Percentiles rank a stretch among this genome's conserved stretches.
phyloP scores from a whole-genome alignment of 1,140 invertebrate species.

The Euwallacea similis region DNA sequence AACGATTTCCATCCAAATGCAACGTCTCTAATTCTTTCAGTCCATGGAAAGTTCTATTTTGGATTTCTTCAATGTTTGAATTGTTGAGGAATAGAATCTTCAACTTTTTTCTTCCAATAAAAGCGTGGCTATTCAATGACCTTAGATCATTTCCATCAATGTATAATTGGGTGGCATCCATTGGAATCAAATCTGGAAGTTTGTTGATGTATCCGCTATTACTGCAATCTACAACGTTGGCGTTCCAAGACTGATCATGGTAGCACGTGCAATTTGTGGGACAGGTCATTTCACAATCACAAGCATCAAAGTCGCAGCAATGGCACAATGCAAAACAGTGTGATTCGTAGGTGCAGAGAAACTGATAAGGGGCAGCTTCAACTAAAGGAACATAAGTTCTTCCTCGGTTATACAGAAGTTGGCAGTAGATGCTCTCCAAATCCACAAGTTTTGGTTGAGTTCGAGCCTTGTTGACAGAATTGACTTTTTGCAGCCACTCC shows the following conservation, averaged over 20 bases:
- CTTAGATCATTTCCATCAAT: constrained; percentile 85
- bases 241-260: constrained; percentile 89
- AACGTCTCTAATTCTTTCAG: constrained; percentile 78
- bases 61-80: constrained; percentile 81
- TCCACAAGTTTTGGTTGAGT: constrained; percentile 87
- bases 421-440: constrained; percentile 84
- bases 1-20: constrained; percentile 59
- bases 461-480: constrained; percentile 71
- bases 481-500: constrained; percentile 83
- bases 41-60: constrained; percentile 89
- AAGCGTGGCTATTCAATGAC: constrained; percentile 78
- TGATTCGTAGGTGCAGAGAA: constrained; percentile 87
- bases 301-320: constrained; percentile 92
- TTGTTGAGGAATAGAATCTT: constrained; percentile 82
- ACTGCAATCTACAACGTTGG: constrained; percentile 90
- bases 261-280: constrained; percentile 89
- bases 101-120: constrained; percentile 86
- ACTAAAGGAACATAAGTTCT: constrained; percentile 77
- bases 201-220: constrained; percentile 69
- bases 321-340: constrained; percentile 90
- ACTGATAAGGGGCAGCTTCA: constrained; percentile 82
- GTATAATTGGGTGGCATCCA: constrained; percentile 89
- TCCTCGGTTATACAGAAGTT: constrained; percentile 81
- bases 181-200: constrained; percentile 83
- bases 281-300: constrained; percentile 94